Evolutionary conservation across 53 echinoderm and acorn worm species (phyloP).

Genomic region (Holothuria scabra): DNA sequence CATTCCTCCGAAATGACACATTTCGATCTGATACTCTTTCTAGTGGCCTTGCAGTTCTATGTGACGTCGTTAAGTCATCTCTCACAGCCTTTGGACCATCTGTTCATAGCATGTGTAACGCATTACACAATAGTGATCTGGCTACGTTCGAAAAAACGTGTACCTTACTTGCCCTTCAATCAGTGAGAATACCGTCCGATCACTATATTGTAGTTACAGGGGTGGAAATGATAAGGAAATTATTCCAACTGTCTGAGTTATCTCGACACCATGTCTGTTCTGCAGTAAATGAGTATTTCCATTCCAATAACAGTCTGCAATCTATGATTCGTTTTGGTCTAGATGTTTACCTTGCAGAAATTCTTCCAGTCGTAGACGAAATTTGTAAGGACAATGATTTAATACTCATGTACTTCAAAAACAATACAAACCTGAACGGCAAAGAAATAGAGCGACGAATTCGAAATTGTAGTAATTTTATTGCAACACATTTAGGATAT

Average conservation of each 20-base stretch:
- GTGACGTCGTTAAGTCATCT: background rate
- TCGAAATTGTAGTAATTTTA: background rate
- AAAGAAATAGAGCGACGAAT: no score
- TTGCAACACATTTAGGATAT: conserved; percentile 1
- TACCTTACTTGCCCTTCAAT: background rate
- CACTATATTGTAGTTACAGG: background rate
- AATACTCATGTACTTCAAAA: background rate
- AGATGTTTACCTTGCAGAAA: background rate
- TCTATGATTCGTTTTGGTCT: background rate
- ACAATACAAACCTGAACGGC: no score
- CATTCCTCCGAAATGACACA: no score
- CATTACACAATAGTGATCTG: background rate
- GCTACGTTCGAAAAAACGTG: background rate
- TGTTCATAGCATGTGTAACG: background rate
- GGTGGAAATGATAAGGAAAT: background rate
- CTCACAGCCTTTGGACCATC: background rate
- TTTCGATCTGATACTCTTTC: background rate
- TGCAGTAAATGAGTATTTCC: background rate
- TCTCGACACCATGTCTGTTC: background rate
- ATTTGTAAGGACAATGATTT: conserved; percentile 1
- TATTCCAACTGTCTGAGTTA: background rate
- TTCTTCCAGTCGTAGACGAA: background rate
- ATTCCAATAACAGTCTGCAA: conserved; percentile 10
- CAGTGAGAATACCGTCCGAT: background rate
- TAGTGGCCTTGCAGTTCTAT: background rate